Evolutionary conservation across 2,113 vertebrate genomes (phyloP), one percentile per base, ranked within the genome.

Genomic region (Ctenomys sociabilis): DNA sequence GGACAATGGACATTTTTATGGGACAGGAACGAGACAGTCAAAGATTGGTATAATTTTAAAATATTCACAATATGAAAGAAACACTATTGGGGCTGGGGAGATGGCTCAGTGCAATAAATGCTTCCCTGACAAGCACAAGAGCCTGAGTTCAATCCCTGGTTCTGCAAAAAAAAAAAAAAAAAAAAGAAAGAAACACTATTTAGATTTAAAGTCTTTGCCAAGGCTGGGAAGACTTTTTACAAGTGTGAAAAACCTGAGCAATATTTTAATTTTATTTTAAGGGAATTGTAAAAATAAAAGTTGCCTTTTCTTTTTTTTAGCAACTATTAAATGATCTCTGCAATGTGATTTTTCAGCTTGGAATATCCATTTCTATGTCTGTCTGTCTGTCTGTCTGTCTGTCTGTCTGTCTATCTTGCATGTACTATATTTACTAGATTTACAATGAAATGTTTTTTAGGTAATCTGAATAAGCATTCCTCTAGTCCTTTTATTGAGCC

Each of bases 221-320:
- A 37, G n/a, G 21, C n/a, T 75, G 45, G 85, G 13, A 8, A 89
- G 32, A 93, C 70, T 83, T 91, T 37, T 95, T 85, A 91, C 22
- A 94, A 85, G 83, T 93, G 61, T 90, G 52, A 87, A 94, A 95
- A 70, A 75, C 70, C 19, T 73, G 49, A 81, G 21, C 72, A 77
- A 49, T 88, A 77, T 70, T 90, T 87, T 77, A 64, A 59, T 64
- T 24, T 32, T 66, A 32, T 66, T 32, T 66, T 66, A 68, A 68
- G 35, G 7, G 7, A 70, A 70, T 70, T 70, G 16, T 70, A 52
- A 91, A 90, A 94, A 89, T 70, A 52, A 91, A 90, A 94, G 86
- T 78, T 93, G 43, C 57, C 70, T 81, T 78, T 61, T 72, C 30
- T 92, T 85, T 96, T 85, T 96, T 72, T 45, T 94, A 82, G 77